These are phyloP conservation scores for Raja brachyura DNA, from an alignment of 2,113 vertebrate species.

Conservation along the genomic window DNA sequence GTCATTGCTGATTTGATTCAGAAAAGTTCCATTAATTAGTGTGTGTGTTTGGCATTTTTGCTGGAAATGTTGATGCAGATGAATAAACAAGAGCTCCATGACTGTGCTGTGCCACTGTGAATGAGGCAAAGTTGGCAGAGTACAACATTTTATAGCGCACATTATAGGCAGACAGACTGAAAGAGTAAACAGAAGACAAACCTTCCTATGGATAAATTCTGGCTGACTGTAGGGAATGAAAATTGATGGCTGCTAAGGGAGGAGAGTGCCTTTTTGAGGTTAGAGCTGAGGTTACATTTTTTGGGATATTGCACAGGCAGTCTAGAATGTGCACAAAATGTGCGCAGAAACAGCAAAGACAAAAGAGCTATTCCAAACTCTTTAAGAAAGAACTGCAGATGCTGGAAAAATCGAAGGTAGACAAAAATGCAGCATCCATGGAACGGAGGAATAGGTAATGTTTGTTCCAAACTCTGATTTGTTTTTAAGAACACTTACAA, in stretches of 20 bases:
- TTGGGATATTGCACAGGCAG: neutral
- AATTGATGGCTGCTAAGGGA: constrained; percentile 18
- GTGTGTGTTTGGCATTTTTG: neutral
- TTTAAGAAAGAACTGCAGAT: neutral
- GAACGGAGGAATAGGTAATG: too few relatives aligned
- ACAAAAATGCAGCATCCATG: too few relatives aligned
- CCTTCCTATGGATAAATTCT: constrained; percentile 16
- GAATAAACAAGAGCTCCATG: neutral
- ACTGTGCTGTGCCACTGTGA: too few relatives aligned
- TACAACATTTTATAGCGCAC: neutral
- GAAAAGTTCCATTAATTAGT: neutral
- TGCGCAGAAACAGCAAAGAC: neutral
- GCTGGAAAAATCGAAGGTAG: too few relatives aligned
- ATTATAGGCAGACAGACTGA: constrained; percentile 13
- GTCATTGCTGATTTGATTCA: neutral
- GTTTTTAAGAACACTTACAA: neutral
- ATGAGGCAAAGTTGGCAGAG: neutral
- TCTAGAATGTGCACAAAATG: neutral
- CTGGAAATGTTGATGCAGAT: neutral
- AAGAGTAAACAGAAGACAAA: constrained; percentile 3
- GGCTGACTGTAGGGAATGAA: constrained; percentile 27
- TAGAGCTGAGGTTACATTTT: constrained; percentile 23
- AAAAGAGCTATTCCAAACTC: neutral
- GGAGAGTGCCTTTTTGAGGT: neutral
- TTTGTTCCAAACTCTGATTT: neutral